phyloP scores from a whole-genome alignment of 2,113 vertebrate genomes.

The Corydoras sp. region DNA sequence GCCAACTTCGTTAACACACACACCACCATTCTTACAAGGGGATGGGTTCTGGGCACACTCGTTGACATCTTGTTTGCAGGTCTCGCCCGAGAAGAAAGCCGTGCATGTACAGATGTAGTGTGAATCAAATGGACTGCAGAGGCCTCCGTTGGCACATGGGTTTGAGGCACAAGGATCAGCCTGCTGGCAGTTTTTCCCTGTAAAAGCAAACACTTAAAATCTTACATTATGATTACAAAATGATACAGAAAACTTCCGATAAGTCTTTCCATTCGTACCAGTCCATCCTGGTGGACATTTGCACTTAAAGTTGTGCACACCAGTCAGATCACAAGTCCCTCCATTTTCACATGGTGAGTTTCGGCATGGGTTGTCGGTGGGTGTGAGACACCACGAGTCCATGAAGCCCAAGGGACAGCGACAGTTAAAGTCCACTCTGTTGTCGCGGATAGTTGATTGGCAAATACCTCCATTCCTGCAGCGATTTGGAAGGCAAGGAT shows the following conservation, averaged over 20 bases:
- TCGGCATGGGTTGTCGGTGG: conserved; percentile 71
- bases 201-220: neutral
- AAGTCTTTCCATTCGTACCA: conserved; percentile 64
- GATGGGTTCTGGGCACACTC: conserved; percentile 68
- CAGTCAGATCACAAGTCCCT: conserved; percentile 80
- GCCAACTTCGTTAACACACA: conserved; percentile 81
- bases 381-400: conserved; percentile 75
- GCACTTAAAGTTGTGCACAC: conserved; percentile 74
- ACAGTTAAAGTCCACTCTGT: conserved; percentile 68
- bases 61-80: conserved; percentile 85
- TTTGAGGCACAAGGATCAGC: conserved; percentile 91
- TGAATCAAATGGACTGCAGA: conserved; percentile 76
- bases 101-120: conserved; percentile 79
- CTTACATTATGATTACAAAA: no score
- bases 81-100: conserved; percentile 77
- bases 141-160: conserved; percentile 85
- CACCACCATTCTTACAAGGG: conserved; percentile 76
- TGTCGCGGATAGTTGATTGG: conserved; percentile 48
- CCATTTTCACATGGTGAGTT: conserved; percentile 83
- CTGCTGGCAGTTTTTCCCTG: conserved; percentile 86
- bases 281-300: conserved; percentile 88
- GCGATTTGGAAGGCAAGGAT: conserved; percentile 73
- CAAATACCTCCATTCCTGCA: conserved; percentile 81
- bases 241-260: neutral
- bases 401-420: conserved; percentile 76